Percentiles rank a stretch among this genome's conserved stretches.
Evolutionary conservation across 53 echinoderm and acorn worm species (phyloP).

Genomic region (Holothuria scabra): DNA sequence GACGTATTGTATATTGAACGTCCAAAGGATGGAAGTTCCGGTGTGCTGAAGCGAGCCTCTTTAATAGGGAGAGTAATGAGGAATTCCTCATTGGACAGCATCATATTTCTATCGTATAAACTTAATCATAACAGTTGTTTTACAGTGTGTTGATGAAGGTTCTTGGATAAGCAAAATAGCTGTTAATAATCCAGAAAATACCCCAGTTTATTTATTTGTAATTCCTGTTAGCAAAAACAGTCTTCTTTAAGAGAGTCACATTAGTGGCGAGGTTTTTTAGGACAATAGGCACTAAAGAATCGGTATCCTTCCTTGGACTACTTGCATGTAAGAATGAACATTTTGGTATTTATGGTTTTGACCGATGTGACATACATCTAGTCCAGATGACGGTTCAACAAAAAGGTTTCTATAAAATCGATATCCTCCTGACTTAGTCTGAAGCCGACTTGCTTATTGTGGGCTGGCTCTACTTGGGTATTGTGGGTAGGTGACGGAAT

Average conservation of each 20-base stretch:
- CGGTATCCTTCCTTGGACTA: neutral
- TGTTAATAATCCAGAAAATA: neutral
- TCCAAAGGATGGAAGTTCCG: neutral
- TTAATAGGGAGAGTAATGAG: neutral
- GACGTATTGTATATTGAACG: neutral
- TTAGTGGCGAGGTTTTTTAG: neutral
- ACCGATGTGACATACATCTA: neutral
- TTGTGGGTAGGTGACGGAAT: too few relatives aligned
- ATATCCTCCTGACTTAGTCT: neutral
- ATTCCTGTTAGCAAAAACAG: neutral
- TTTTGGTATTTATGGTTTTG: neutral
- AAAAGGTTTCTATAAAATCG: neutral
- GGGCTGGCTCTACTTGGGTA: conserved; percentile 8
- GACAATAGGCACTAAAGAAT: too few relatives aligned
- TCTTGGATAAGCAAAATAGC: conserved; percentile 16
- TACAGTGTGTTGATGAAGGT: neutral
- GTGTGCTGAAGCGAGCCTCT: neutral
- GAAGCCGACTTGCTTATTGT: neutral
- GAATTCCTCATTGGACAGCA: neutral
- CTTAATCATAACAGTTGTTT: neutral
- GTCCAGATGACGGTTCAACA: neutral
- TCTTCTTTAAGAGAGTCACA: neutral
- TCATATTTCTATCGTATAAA: neutral
- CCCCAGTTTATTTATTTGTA: neutral
- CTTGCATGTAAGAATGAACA: neutral